These are phyloP conservation scores for Polyploca ridens DNA, from an alignment of 2,888 invertebrate species.

Conservation along the genomic window DNA sequence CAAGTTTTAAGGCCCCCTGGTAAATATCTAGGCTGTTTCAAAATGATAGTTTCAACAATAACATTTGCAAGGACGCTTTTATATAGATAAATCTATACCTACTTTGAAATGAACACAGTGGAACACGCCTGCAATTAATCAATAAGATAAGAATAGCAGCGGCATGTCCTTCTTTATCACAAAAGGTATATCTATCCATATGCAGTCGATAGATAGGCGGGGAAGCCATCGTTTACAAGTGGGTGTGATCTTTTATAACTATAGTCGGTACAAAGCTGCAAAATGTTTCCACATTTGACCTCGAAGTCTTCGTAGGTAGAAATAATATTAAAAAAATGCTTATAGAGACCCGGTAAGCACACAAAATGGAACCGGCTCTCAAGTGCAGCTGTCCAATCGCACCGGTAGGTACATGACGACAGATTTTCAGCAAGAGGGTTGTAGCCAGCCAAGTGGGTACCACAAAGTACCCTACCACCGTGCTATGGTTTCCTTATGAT, in stretches of 20 bases:
- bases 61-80: background rate
- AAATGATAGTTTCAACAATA: background rate
- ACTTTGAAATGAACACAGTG: conserved; percentile 22
- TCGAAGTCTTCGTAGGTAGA: background rate
- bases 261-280: background rate
- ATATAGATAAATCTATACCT: background rate
- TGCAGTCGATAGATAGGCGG: conserved; percentile 45
- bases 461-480: no score
- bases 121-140: conserved; percentile 40
- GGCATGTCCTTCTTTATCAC: conserved; percentile 16
- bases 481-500: no score
- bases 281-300: no score
- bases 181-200: conserved; percentile 16
- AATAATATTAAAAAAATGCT: no score
- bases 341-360: no score
- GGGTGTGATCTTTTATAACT: conserved; percentile 66
- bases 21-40: background rate
- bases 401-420: no score
- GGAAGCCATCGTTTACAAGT: conserved; percentile 56
- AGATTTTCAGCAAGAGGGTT: no score
- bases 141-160: conserved; percentile 36
- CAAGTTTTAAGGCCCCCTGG: no score
- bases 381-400: no score
- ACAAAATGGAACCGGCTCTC: no score
- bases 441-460: no score